Conservation (phyloP, 1,140 invertebrate species). For the Lutraria rhynchaena region DNA sequence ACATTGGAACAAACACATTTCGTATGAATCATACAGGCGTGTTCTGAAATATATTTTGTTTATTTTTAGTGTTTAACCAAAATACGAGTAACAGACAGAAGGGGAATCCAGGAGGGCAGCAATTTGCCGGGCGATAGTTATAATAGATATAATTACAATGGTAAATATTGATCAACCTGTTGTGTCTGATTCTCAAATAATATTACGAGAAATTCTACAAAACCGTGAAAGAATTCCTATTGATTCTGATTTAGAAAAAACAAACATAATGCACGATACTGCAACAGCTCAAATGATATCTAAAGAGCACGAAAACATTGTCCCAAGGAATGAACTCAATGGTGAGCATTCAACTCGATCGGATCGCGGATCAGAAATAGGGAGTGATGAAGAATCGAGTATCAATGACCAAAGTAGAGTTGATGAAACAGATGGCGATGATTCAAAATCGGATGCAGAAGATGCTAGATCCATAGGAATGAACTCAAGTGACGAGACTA, state of each 20-base stretch:
- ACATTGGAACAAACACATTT: no score
- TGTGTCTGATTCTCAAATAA: conserved; percentile 78
- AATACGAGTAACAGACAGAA: no score
- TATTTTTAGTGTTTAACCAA: no score
- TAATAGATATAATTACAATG: conserved; percentile 43
- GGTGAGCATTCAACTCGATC: conserved; percentile 56
- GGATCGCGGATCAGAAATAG: conserved; percentile 57
- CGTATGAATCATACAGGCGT: no score
- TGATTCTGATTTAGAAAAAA: conserved; percentile 62
- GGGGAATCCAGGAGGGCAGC: no score
- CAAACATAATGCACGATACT: conserved; percentile 62
- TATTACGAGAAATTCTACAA: conserved; percentile 83
- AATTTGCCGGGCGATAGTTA: not conserved
- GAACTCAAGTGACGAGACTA: conserved; percentile 68
- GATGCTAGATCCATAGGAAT: conserved; percentile 63
- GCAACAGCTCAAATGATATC: conserved; percentile 77
- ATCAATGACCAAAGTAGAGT: conserved; percentile 44
- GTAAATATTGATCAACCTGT: conserved; percentile 66
- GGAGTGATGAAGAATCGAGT: conserved; percentile 65
- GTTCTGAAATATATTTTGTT: no score
- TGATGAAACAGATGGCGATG: conserved; percentile 58
- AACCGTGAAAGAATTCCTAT: conserved; percentile 75
- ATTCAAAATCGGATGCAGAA: conserved; percentile 67
- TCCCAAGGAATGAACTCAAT: conserved; percentile 51
- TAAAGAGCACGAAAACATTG: conserved; percentile 77